phyloP scores from a whole-genome alignment of 2,888 invertebrate genomes.

The Dryomyza anilis region DNA sequence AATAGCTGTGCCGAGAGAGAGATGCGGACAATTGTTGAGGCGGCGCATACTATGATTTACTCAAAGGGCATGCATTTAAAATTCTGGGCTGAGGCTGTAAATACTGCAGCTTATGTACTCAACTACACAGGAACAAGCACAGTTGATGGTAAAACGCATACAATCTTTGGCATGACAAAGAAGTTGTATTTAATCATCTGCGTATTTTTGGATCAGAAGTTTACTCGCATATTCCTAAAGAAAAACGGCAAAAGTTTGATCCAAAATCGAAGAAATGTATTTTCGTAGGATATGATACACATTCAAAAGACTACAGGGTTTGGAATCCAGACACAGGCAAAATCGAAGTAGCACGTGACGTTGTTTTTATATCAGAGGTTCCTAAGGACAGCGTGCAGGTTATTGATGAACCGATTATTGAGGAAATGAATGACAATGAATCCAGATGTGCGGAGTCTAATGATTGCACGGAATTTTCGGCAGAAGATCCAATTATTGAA shows the following conservation, averaged over 20 bases:
- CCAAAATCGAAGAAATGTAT: constrained; percentile 40
- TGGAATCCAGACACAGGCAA: constrained; percentile 25
- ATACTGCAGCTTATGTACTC: constrained; percentile 48
- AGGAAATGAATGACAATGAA: not conserved
- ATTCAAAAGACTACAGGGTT: constrained; percentile 44
- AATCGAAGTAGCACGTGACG: constrained; percentile 29
- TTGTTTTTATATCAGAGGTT: no score
- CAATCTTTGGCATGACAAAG: constrained; percentile 39
- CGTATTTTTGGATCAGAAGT: constrained; percentile 54
- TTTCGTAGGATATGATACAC: constrained; percentile 48
- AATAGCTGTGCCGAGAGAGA: constrained; percentile 53
- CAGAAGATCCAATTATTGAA: not conserved
- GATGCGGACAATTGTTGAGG: constrained; percentile 50
- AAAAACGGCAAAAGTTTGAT: constrained; percentile 48
- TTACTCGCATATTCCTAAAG: constrained; percentile 50
- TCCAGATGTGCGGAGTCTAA: not conserved
- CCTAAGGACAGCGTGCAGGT: no score
- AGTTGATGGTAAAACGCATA: constrained; percentile 38
- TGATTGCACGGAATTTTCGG: not conserved
- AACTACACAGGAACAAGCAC: constrained; percentile 45
- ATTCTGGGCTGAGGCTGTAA: constrained; percentile 57
- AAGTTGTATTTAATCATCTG: constrained; percentile 14
- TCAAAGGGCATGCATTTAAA: constrained; percentile 36
- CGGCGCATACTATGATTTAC: constrained; percentile 41
- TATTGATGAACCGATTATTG: no score